These are phyloP conservation scores for Genyomyrus donnyi DNA, from an alignment of 2,113 vertebrate genomes.

Conservation along the genomic window DNA sequence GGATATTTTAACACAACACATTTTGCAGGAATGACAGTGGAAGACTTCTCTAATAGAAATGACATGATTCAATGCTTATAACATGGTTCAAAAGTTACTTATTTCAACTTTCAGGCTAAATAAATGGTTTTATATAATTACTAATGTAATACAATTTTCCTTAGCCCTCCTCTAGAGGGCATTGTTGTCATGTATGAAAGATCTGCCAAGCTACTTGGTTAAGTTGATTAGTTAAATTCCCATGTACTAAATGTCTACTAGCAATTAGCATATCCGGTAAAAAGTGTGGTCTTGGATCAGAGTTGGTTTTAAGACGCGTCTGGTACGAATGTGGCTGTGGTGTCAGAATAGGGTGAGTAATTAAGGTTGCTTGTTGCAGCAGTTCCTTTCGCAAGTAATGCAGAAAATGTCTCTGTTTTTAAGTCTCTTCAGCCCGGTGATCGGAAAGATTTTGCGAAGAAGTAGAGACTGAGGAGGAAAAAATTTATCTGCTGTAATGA, in stretches of 20 bases:
- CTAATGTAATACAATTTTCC: background rate
- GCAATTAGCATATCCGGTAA: background rate
- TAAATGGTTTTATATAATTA: background rate
- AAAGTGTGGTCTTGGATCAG: conserved; percentile 1
- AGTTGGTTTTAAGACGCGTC: background rate
- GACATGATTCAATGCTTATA: background rate
- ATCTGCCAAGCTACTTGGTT: background rate
- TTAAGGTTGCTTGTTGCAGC: background rate
- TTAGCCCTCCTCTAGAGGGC: conserved; percentile 13
- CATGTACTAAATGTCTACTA: background rate
- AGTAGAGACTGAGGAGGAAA: background rate
- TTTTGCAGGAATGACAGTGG: background rate
- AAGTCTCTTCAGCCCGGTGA: background rate
- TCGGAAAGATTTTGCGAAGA: background rate
- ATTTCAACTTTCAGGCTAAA: background rate
- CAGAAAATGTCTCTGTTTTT: conserved; percentile 1
- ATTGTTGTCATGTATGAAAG: background rate
- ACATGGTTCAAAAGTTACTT: background rate
- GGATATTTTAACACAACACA: background rate
- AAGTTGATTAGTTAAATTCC: conserved; percentile 1
- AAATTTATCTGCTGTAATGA: background rate
- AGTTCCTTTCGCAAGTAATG: background rate
- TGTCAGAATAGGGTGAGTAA: conserved; percentile 3
- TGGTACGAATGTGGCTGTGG: background rate
- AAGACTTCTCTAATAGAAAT: background rate